Percentiles rank a stretch among this genome's conserved stretches.
phyloP scores from a whole-genome alignment of 2,888 invertebrate genomes.

The Nomada hirtipes region DNA sequence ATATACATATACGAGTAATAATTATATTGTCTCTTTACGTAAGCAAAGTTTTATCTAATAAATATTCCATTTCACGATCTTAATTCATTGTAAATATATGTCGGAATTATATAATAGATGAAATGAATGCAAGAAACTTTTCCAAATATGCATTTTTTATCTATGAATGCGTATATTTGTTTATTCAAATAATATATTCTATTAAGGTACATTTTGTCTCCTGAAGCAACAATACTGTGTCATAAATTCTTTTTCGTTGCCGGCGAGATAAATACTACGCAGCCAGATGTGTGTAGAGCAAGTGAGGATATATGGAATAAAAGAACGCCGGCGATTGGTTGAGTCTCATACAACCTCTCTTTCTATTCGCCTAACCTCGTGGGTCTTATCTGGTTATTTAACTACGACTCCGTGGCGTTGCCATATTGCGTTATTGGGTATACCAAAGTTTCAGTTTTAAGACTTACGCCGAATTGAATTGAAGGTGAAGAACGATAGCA shows the following conservation, averaged over 20 bases:
- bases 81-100: neutral
- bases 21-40: neutral
- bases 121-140: too few relatives aligned
- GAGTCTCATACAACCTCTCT: neutral
- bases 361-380: conserved; percentile 19
- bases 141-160: too few relatives aligned
- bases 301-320: neutral
- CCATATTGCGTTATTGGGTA: conserved; percentile 6
- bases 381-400: conserved; percentile 41
- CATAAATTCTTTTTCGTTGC: neutral
- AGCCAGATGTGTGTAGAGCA: neutral
- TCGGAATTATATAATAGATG: too few relatives aligned
- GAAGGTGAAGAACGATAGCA: neutral
- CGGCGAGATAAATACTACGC: neutral
- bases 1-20: neutral
- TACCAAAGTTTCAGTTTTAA: conserved; percentile 34
- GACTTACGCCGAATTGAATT: conserved; percentile 27
- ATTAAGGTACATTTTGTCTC: neutral
- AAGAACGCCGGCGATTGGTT: conserved; percentile 11
- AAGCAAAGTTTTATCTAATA: neutral
- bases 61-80: neutral
- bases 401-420: conserved; percentile 18
- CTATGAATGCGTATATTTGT: too few relatives aligned
- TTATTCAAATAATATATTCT: neutral
- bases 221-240: neutral